Evolutionary conservation across 2,797 vertebrate species (phyloP).

Genomic region (Poeciliopsis infans): DNA sequence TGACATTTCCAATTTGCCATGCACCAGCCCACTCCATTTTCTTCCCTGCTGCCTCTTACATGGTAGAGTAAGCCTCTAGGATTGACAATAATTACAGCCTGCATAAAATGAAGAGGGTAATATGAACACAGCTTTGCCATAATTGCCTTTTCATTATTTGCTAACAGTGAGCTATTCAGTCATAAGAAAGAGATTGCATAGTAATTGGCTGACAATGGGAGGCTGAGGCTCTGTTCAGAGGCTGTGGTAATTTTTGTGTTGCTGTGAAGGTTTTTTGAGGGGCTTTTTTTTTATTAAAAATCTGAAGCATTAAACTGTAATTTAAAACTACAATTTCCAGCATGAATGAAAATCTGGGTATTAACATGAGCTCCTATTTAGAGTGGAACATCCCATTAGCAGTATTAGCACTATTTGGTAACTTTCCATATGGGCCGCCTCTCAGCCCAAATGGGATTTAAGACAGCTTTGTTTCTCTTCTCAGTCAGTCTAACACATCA

Average conservation of each 20-base stretch:
- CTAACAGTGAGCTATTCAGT: conserved; percentile 99
- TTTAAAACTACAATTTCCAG: conserved; percentile 93
- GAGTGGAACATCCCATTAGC: conserved; percentile 91
- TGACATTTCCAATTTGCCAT: conserved; percentile 99
- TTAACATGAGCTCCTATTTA: conserved; percentile 89
- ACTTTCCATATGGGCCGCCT: conserved; percentile 90
- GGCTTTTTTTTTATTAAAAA: conserved; percentile 90
- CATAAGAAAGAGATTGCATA: conserved; percentile 97
- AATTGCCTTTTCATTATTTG: conserved; percentile 99
- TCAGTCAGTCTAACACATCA: conserved; percentile 74
- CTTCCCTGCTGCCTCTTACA: conserved; percentile 95
- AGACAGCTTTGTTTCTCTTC: conserved; percentile 86
- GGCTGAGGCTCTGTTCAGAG: conserved; percentile 91
- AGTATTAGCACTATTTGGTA: conserved; percentile 92
- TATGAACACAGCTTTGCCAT: conserved; percentile 96
- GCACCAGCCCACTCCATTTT: conserved; percentile 97
- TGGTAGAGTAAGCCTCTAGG: conserved; percentile 98
- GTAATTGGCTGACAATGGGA: conserved; percentile 99
- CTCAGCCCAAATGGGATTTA: conserved; percentile 88
- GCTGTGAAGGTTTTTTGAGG: conserved; percentile 83
- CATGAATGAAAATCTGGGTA: conserved; percentile 89
- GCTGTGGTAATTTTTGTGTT: conserved; percentile 91
- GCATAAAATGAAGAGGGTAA: conserved; percentile 98
- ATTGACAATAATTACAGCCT: conserved; percentile 97
- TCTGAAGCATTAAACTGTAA: conserved; percentile 98